Percentiles rank a stretch among this genome's conserved stretches.
Conservation (phyloP, 2,113 vertebrate species). For the Erinaceus europaeus region DNA sequence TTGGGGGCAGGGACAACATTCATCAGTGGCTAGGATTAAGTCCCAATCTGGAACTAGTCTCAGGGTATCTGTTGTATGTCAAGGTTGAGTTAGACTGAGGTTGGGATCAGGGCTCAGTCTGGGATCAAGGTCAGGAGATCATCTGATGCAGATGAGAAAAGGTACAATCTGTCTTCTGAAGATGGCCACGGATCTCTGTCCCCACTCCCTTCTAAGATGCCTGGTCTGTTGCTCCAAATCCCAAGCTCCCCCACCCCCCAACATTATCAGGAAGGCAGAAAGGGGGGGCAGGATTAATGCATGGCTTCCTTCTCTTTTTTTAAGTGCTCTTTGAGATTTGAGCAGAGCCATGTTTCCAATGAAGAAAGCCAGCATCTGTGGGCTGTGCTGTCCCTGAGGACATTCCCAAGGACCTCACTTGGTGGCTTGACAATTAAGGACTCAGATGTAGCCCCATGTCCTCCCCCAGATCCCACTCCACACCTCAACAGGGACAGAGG, state of each 20-base stretch:
- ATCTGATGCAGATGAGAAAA: neutral
- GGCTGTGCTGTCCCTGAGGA: neutral
- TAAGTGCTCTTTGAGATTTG: neutral
- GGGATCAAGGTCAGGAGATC: neutral
- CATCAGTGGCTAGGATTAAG: neutral
- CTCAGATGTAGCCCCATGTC: neutral
- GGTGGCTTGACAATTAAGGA: neutral
- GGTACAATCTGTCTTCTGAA: neutral
- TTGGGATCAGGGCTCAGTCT: neutral
- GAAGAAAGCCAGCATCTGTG: neutral
- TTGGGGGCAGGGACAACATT: neutral
- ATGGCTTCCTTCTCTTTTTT: neutral
- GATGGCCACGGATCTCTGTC: neutral
- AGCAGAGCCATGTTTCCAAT: slow-evolving; percentile 13
- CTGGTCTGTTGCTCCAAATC: neutral
- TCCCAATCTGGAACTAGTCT: neutral
- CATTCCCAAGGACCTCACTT: neutral
- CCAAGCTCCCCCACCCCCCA: neutral
- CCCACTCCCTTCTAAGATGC: neutral
- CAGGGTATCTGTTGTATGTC: neutral
- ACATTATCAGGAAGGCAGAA: neutral
- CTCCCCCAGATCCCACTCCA: neutral
- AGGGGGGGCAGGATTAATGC: too few relatives aligned
- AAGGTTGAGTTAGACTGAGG: neutral
- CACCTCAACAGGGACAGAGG: neutral